phyloP scores from a whole-genome alignment of 2,888 invertebrate genomes.

The Odontocolon sp. region DNA sequence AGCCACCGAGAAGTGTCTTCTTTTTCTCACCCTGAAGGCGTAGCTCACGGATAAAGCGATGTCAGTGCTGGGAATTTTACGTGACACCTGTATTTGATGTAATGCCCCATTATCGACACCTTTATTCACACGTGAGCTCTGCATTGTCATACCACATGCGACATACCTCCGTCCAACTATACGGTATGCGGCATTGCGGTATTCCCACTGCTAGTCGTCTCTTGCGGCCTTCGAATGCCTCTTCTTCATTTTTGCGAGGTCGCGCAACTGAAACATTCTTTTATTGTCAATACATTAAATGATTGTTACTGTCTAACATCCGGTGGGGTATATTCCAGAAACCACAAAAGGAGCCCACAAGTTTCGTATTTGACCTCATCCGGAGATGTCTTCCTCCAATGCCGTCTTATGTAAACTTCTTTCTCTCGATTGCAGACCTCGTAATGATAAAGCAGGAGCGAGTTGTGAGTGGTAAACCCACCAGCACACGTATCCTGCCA shows the following conservation, averaged over 20 bases:
- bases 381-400: constrained; percentile 31
- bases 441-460: constrained; percentile 22
- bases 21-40: constrained; percentile 10
- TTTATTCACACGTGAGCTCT: constrained; percentile 46
- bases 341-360: constrained; percentile 30
- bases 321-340: constrained; percentile 20
- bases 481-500: not conserved
- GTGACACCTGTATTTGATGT: constrained; percentile 53
- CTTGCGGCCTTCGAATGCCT: not conserved
- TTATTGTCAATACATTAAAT: constrained; percentile 39
- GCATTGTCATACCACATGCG: no score
- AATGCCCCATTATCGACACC: constrained; percentile 49
- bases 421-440: not conserved
- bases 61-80: constrained; percentile 5
- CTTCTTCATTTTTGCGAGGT: constrained; percentile 10
- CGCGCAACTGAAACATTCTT: constrained; percentile 44
- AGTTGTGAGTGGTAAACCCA: not conserved
- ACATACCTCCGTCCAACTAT: no score
- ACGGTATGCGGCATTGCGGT: constrained; percentile 35
- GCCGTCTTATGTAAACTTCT: constrained; percentile 40
- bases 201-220: not conserved
- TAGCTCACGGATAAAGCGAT: constrained; percentile 22
- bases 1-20: constrained; percentile 23
- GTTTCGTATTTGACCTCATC: constrained; percentile 34
- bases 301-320: constrained; percentile 39